A percentile compares a stretch with the other conserved stretches of the same genome.
Conservation (phyloP, 1,140 invertebrate species). For the Asobara japonica region DNA sequence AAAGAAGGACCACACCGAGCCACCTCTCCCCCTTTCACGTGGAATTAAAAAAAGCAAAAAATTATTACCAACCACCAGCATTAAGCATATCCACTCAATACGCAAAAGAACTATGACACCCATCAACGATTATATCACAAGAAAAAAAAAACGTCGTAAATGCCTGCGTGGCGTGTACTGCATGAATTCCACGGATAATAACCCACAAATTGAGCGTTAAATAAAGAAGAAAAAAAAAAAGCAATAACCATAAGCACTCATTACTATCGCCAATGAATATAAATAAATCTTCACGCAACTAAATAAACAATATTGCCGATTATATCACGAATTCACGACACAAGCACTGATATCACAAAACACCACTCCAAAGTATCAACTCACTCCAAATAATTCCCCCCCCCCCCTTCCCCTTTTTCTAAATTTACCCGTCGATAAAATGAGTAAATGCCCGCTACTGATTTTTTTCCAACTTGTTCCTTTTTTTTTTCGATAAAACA, state of each 20-base stretch:
- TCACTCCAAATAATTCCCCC: background rate
- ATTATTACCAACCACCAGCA: background rate
- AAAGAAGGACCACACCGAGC: slow-evolving; percentile 12
- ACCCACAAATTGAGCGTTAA: background rate
- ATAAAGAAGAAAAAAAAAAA: background rate
- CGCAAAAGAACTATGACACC: background rate
- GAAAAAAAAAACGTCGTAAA: slow-evolving; percentile 11
- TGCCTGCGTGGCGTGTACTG: slow-evolving; percentile 14
- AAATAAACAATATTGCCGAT: background rate
- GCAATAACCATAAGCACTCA: too few species aligned
- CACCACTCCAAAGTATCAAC: background rate
- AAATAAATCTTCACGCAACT: too few species aligned
- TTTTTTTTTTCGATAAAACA: too few species aligned
- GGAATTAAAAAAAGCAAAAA: background rate
- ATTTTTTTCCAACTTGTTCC: too few species aligned
- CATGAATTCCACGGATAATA: background rate
- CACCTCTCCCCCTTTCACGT: background rate
- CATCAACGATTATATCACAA: slow-evolving; percentile 17
- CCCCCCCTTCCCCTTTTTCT: background rate
- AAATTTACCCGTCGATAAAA: too few species aligned
- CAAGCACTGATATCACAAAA: slow-evolving; percentile 12
- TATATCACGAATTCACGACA: background rate
- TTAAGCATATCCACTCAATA: background rate
- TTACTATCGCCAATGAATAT: too few species aligned
- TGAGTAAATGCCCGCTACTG: too few species aligned